Evolutionary conservation across 2,888 invertebrate genomes (phyloP).

Genomic region (Lithophane semibrunnea): DNA sequence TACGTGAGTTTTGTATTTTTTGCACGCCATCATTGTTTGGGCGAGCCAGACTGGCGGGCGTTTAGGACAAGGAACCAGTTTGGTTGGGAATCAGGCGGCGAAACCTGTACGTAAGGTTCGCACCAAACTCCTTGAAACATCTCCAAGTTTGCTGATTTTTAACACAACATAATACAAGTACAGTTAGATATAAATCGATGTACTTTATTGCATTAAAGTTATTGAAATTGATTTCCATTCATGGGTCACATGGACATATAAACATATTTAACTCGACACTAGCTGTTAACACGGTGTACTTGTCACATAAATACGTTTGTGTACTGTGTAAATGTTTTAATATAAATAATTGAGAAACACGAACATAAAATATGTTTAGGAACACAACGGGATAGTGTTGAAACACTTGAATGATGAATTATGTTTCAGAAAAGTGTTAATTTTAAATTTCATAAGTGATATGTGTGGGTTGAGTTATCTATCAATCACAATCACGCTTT

Average conservation of each 20-base stretch:
- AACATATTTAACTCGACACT: slow-evolving; percentile 36
- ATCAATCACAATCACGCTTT: slow-evolving; percentile 57
- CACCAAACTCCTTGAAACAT: slow-evolving; percentile 50
- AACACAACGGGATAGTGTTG: slow-evolving; percentile 33
- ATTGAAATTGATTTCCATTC: slow-evolving; percentile 34
- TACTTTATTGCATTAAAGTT: slow-evolving; percentile 19
- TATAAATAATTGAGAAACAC: slow-evolving; percentile 50
- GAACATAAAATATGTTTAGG: slow-evolving; percentile 33
- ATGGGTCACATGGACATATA: slow-evolving; percentile 24
- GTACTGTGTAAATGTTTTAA: slow-evolving; percentile 48
- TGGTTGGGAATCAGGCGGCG: slow-evolving; percentile 68
- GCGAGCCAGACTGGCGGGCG: slow-evolving; percentile 86
- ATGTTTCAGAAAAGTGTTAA: slow-evolving; percentile 23
- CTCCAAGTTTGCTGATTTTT: slow-evolving; percentile 53
- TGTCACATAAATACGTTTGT: slow-evolving; percentile 49
- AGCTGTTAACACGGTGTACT: slow-evolving; percentile 48
- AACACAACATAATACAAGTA: slow-evolving; percentile 26
- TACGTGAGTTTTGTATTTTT: slow-evolving; percentile 73
- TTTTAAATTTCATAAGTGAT: slow-evolving; percentile 34
- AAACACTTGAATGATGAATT: slow-evolving; percentile 53
- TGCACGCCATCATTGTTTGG: slow-evolving; percentile 74
- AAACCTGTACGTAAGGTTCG: slow-evolving; percentile 62
- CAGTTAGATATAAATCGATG: slow-evolving; percentile 22
- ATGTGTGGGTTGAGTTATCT: slow-evolving; percentile 20
- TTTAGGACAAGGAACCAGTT: slow-evolving; percentile 84